Evolutionary conservation across 2,797 vertebrate species (phyloP).

Genomic region (Miichthys miiuy): DNA sequence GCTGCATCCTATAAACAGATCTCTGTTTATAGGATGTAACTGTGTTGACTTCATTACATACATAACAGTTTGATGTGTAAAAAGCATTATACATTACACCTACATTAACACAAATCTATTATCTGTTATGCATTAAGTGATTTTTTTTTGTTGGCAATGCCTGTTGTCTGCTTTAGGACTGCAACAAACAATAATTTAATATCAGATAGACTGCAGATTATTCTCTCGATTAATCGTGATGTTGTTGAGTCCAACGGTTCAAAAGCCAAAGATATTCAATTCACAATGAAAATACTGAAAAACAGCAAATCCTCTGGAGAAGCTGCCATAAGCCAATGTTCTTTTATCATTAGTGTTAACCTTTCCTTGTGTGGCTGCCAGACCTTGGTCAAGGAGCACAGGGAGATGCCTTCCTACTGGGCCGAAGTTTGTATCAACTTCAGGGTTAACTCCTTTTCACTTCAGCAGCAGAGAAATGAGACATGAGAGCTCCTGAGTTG

Average conservation of each 20-base stretch:
- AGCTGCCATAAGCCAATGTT: background rate
- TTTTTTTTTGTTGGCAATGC: too few species aligned
- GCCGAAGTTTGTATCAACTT: too few species aligned
- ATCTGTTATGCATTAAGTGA: background rate
- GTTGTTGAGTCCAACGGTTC: background rate
- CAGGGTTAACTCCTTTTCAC: too few species aligned
- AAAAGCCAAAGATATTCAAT: background rate
- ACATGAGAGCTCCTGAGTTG: too few species aligned
- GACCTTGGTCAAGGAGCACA: too few species aligned
- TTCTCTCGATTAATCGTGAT: background rate
- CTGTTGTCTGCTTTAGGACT: background rate
- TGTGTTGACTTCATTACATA: background rate
- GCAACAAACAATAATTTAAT: rapidly evolving
- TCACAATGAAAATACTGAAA: background rate
- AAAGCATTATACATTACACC: background rate
- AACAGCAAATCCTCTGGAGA: background rate
- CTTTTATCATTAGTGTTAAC: too few species aligned
- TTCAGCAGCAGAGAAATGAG: too few species aligned
- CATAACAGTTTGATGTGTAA: background rate
- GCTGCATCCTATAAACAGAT: background rate
- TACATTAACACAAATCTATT: too few species aligned
- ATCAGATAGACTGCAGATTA: background rate
- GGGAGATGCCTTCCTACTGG: too few species aligned
- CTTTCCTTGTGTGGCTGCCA: too few species aligned
- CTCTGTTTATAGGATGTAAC: background rate